phyloP scores from a whole-genome alignment of 2,797 vertebrate genomes.

The Tragelaphus oryx region DNA sequence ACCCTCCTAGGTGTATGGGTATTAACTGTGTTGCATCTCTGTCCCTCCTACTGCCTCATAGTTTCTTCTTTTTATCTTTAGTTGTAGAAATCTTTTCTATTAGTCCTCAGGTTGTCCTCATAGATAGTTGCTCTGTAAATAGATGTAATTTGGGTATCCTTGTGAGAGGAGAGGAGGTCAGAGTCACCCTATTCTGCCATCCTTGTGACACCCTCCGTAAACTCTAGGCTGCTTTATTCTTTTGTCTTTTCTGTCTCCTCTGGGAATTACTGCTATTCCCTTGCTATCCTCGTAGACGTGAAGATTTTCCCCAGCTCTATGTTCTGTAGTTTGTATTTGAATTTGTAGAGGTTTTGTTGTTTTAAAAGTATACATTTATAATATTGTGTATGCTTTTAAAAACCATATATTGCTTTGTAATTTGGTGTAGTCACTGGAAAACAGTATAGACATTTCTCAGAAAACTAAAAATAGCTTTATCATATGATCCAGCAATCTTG shows the following conservation, averaged over 20 bases:
- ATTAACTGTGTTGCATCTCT: not conserved
- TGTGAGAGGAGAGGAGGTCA: not conserved
- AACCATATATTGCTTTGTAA: not conserved
- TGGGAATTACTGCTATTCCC: not conserved
- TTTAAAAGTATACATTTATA: not conserved
- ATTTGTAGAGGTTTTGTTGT: not conserved
- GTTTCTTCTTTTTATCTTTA: not conserved
- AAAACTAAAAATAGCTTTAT: not conserved
- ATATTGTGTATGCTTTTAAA: not conserved
- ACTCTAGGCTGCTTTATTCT: not conserved
- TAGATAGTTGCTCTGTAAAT: not conserved
- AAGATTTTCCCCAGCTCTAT: not conserved
- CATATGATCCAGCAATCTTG: not conserved
- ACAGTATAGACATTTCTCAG: not conserved
- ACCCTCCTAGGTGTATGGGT: not conserved
- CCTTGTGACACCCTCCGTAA: not conserved
- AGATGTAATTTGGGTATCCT: not conserved
- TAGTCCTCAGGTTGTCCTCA: not conserved
- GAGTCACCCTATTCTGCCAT: not conserved
- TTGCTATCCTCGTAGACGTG: not conserved
- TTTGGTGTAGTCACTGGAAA: not conserved
- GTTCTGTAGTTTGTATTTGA: not conserved
- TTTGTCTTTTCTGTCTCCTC: not conserved
- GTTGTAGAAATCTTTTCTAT: not conserved
- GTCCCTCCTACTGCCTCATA: not conserved